phyloP scores from a whole-genome alignment of 2,888 invertebrate genomes.

The Agelastica alni region DNA sequence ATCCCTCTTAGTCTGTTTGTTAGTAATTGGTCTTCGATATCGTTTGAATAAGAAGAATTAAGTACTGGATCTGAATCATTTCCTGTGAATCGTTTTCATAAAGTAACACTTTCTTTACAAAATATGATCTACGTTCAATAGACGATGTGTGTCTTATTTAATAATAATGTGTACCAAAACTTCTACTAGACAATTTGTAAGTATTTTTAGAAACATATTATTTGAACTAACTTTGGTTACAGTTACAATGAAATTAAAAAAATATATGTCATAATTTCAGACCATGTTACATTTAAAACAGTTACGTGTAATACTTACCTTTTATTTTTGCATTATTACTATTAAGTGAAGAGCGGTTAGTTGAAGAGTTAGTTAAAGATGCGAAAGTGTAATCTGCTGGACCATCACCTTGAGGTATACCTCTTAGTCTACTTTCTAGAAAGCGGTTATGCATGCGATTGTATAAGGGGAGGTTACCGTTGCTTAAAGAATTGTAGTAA shows the following conservation, averaged over 20 bases:
- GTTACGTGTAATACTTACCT: slow-evolving; percentile 2
- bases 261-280: no score
- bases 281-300: no score
- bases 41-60: slow-evolving; percentile 13
- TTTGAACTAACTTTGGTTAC: no score
- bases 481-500: slow-evolving; percentile 32
- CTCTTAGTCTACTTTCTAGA: slow-evolving; percentile 11
- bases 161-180: no score
- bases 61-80: slow-evolving; percentile 14
- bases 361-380: slow-evolving; percentile 9
- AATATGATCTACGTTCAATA: no score
- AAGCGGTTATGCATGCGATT: slow-evolving; percentile 6
- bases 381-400: slow-evolving; percentile 12
- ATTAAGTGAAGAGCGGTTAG: background rate
- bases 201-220: no score
- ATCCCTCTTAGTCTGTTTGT: slow-evolving; percentile 25
- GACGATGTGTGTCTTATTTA: no score
- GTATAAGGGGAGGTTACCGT: slow-evolving; percentile 15
- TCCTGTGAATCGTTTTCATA: no score
- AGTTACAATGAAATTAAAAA: no score
- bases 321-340: background rate
- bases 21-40: slow-evolving; percentile 13
- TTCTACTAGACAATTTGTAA: no score
- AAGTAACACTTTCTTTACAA: no score
- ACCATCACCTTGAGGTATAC: slow-evolving; percentile 2